Conservation (phyloP, 1,140 invertebrate genomes). For the Maniola jurtina region DNA sequence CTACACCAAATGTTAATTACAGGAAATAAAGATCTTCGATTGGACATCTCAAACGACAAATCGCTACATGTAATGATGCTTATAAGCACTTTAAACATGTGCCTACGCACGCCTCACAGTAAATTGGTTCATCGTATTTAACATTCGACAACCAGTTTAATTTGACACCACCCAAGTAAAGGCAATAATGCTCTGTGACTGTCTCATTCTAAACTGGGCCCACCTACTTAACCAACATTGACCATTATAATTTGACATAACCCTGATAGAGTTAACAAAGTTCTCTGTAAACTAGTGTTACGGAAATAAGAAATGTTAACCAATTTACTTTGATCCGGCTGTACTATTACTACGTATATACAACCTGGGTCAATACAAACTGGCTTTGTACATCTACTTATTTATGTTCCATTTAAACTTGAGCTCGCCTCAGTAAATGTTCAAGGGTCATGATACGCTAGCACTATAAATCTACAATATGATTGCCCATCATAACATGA, state of each 20-base stretch:
- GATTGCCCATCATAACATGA: background rate
- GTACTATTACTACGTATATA: background rate
- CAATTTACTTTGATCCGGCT: background rate
- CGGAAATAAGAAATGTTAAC: slow-evolving; percentile 1
- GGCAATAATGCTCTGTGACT: slow-evolving; percentile 2
- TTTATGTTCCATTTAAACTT: background rate
- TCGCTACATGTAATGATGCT: slow-evolving; percentile 10
- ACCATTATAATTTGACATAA: background rate
- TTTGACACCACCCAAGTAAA: slow-evolving; percentile 1
- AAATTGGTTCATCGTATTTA: background rate
- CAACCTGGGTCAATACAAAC: background rate
- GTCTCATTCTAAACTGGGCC: background rate
- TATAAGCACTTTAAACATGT: background rate
- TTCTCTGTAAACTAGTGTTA: background rate
- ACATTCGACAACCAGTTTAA: background rate
- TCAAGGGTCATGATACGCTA: background rate
- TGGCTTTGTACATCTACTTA: background rate
- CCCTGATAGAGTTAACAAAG: background rate
- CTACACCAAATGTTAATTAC: slow-evolving; percentile 3
- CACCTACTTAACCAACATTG: slow-evolving; percentile 5
- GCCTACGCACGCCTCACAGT: slow-evolving; percentile 3
- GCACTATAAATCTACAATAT: background rate
- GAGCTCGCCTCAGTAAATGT: background rate
- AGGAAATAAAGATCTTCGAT: slow-evolving; percentile 11
- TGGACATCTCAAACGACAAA: slow-evolving; percentile 11